Conservation (phyloP, 2,888 invertebrate species). For the Sthenelais limicola region DNA sequence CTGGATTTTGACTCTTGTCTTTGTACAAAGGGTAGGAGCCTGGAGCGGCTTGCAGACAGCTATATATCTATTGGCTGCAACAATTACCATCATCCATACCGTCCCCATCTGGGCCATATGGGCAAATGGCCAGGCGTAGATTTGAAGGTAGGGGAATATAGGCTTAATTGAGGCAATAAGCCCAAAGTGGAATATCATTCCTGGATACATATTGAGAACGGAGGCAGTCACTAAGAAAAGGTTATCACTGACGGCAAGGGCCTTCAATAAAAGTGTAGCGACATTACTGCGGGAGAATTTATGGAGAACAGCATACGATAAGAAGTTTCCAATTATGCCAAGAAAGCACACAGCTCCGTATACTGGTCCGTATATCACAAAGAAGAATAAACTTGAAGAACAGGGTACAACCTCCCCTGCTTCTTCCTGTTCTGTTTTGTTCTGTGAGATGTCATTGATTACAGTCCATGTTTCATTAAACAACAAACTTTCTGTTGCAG, state of each 20-base stretch:
- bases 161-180: conserved; percentile 45
- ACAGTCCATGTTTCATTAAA: not conserved
- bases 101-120: conserved; percentile 53
- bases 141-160: conserved; percentile 50
- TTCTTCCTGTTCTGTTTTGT: not conserved
- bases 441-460: not conserved
- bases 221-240: conserved; percentile 51
- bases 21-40: conserved; percentile 51
- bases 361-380: conserved; percentile 54
- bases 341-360: conserved; percentile 52
- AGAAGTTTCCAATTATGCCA: conserved; percentile 53
- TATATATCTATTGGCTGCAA: conserved; percentile 54
- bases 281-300: conserved; percentile 49
- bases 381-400: conserved; percentile 50
- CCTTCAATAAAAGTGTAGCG: conserved; percentile 52
- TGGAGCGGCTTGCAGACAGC: conserved; percentile 54
- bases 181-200: conserved; percentile 51
- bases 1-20: conserved; percentile 50
- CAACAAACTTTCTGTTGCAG: not conserved
- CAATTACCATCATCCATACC: conserved; percentile 54
- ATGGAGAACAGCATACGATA: conserved; percentile 54
- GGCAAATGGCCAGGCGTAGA: conserved; percentile 50
- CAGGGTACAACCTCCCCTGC: conserved; percentile 38
- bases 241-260: conserved; percentile 52
- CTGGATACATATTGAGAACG: conserved; percentile 51